These are phyloP conservation scores for Drosophila seclusa DNA, from an alignment of 2,888 invertebrate genomes.

Conservation along the genomic window DNA sequence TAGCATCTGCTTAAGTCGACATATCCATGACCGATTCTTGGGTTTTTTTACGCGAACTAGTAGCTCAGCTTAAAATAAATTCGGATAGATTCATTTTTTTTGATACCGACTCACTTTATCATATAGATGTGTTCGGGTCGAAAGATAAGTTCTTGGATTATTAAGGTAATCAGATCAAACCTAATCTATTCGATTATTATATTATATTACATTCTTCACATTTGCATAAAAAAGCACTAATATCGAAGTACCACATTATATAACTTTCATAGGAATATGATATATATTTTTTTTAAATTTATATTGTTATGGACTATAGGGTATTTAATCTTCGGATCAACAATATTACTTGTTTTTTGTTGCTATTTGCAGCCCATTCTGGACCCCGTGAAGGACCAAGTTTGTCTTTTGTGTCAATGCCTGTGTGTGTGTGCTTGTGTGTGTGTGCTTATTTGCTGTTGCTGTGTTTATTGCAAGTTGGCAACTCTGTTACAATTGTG, in stretches of 20 bases:
- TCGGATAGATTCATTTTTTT: background rate
- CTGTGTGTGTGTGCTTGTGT: conserved; percentile 11
- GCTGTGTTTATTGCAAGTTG: conserved; percentile 75
- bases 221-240: accelerated
- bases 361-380: conserved; percentile 21
- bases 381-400: conserved; percentile 66
- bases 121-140: background rate
- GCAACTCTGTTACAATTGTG: conserved; percentile 80
- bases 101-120: background rate
- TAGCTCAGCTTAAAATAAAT: background rate
- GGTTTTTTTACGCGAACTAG: too few relatives aligned
- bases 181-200: background rate
- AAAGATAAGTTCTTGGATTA: background rate
- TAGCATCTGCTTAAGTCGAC: background rate
- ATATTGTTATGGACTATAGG: background rate
- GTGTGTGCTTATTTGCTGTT: conserved; percentile 32
- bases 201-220: background rate
- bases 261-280: too few relatives aligned
- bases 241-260: background rate
- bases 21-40: background rate
- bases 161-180: accelerated
- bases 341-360: background rate
- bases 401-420: conserved; percentile 70
- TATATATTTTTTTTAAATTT: background rate
- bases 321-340: background rate